Evolutionary conservation across 1,140 invertebrate species (phyloP).

Genomic region (Drosophila sproati): DNA sequence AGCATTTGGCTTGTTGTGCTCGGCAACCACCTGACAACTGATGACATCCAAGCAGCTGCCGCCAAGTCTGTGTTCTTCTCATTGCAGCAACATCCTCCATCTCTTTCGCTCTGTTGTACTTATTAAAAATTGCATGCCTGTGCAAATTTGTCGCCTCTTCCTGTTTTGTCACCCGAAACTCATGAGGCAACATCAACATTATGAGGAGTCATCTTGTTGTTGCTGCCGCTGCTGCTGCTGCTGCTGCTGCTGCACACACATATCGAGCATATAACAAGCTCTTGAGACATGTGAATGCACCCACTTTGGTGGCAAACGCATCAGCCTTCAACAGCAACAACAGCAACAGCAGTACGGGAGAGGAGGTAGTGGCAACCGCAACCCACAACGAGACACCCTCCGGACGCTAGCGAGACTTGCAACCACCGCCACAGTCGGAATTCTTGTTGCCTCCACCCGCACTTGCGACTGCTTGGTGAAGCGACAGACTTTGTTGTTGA

Average conservation of each 20-base stretch:
- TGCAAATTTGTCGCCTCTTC: constrained; percentile 81
- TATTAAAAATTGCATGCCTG: constrained; percentile 70
- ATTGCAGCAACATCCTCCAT: background rate
- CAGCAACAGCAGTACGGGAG: constrained; percentile 28
- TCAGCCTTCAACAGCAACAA: constrained; percentile 54
- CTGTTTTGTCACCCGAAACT: constrained; percentile 77
- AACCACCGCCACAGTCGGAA: constrained; percentile 10
- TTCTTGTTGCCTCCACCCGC: background rate
- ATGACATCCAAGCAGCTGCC: constrained; percentile 1
- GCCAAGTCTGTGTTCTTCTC: background rate
- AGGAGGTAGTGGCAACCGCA: constrained; percentile 35
- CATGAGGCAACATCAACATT: constrained; percentile 71
- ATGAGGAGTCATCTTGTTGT: constrained; percentile 33
- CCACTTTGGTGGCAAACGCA: constrained; percentile 79
- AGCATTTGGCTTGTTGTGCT: background rate
- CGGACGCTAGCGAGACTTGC: constrained; percentile 29
- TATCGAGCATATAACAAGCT: constrained; percentile 85
- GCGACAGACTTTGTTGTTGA: constrained; percentile 70
- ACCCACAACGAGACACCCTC: constrained; percentile 61
- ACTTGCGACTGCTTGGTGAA: constrained; percentile 1
- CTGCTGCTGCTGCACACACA: constrained; percentile 47
- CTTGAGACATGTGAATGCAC: constrained; percentile 85
- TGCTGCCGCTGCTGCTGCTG: constrained; percentile 28
- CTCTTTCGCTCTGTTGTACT: constrained; percentile 36
- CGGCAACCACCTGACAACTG: constrained; percentile 16